These are phyloP conservation scores for Pterocles gutturalis DNA, from an alignment of 2,113 vertebrate genomes.

Conservation along the genomic window DNA sequence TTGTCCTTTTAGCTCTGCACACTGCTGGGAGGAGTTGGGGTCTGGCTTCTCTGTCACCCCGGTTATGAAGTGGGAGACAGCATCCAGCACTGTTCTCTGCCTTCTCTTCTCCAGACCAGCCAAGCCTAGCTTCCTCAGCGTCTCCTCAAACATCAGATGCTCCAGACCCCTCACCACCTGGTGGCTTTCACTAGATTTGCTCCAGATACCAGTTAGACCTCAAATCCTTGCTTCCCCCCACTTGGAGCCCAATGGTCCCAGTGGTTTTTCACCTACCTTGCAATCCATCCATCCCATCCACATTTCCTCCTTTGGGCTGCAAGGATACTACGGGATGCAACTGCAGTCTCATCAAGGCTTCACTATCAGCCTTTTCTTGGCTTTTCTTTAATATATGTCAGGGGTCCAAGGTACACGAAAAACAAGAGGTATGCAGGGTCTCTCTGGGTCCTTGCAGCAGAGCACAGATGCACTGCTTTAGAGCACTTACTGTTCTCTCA, in stretches of 20 bases:
- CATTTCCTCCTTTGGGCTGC: not conserved
- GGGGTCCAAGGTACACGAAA: not conserved
- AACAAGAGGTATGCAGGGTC: not conserved
- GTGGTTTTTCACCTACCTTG: not conserved
- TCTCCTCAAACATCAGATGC: not conserved
- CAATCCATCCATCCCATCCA: not conserved
- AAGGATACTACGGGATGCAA: not conserved
- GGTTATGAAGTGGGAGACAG: not conserved
- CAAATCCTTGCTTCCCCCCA: not conserved
- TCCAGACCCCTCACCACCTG: not conserved
- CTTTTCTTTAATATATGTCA: not conserved
- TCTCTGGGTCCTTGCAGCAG: not conserved
- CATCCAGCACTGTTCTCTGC: not conserved
- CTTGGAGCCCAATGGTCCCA: not conserved
- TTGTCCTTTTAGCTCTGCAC: not conserved
- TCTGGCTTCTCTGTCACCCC: not conserved
- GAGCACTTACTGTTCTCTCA: not conserved
- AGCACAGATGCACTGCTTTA: not conserved
- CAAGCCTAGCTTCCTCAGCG: not conserved
- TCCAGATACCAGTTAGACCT: not conserved
- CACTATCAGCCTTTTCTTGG: not conserved
- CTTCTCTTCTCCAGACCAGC: not conserved
- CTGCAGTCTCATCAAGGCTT: slow-evolving; percentile 42
- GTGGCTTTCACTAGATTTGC: not conserved
- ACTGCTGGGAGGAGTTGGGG: not conserved